Conservation (phyloP, 2,113 vertebrate genomes). For the Bubo bubo region DNA sequence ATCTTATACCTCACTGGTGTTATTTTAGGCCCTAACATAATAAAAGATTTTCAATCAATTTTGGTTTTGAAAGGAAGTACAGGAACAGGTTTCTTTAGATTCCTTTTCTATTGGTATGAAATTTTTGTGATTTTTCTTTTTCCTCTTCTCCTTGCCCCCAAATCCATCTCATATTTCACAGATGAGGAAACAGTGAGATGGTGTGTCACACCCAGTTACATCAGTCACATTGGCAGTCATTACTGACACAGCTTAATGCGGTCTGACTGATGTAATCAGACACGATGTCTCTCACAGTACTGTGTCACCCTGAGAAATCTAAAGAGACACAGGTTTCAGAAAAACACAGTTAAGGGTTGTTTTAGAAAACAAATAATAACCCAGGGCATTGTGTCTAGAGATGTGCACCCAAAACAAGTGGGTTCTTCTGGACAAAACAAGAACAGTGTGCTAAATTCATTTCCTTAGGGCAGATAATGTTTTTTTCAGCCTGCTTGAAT, state of each 20-base stretch:
- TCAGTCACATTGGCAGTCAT: constrained; percentile 22
- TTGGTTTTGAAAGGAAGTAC: neutral
- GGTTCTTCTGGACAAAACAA: neutral
- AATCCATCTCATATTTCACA: neutral
- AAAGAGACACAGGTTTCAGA: neutral
- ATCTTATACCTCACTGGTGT: neutral
- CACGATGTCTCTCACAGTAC: neutral
- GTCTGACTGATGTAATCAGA: constrained; percentile 44
- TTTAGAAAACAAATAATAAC: constrained; percentile 35
- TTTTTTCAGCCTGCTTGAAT: neutral
- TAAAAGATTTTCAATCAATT: neutral
- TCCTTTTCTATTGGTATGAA: neutral
- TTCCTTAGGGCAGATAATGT: neutral
- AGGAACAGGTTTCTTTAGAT: neutral
- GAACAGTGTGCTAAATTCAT: neutral
- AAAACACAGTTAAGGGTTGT: neutral
- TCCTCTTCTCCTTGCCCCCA: neutral
- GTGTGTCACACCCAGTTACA: constrained; percentile 27
- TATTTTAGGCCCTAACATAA: neutral
- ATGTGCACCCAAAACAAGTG: neutral
- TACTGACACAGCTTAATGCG: constrained; percentile 24
- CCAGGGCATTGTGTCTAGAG: neutral
- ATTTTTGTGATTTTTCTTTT: neutral
- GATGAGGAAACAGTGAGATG: neutral
- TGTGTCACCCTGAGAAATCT: constrained; percentile 22